These are phyloP conservation scores for Schrankia costaestrigalis DNA, from an alignment of 2,888 invertebrate species.

Conservation along the genomic window DNA sequence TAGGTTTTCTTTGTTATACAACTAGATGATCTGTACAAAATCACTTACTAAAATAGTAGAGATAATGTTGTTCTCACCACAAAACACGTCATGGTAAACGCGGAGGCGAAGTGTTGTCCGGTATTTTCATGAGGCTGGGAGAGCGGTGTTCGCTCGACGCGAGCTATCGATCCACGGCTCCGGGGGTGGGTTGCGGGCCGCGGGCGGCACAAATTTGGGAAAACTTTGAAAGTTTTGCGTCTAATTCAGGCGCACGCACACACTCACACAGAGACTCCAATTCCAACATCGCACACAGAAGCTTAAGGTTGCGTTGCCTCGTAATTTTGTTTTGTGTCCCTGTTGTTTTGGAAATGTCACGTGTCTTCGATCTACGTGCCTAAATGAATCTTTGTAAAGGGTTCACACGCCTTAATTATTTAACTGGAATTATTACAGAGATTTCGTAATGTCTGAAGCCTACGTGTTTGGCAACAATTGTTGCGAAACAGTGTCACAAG, in stretches of 20 bases:
- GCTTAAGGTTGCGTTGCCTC: slow-evolving; percentile 38
- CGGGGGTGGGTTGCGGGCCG: slow-evolving; percentile 43
- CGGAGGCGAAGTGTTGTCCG: slow-evolving; percentile 71
- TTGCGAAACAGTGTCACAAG: too few species aligned
- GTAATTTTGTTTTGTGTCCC: slow-evolving; percentile 73
- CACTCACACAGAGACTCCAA: slow-evolving; percentile 49
- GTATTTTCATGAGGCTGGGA: slow-evolving; percentile 71
- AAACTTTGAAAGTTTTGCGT: slow-evolving; percentile 81
- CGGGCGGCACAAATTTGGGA: slow-evolving; percentile 78
- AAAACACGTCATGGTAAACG: slow-evolving; percentile 65
- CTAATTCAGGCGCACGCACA: slow-evolving; percentile 81
- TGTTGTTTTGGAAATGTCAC: slow-evolving; percentile 70
- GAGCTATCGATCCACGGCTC: slow-evolving; percentile 69
- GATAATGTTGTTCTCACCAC: slow-evolving; percentile 49
- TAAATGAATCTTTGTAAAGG: slow-evolving; percentile 48
- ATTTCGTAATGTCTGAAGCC: slow-evolving; percentile 15
- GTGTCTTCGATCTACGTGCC: slow-evolving; percentile 66
- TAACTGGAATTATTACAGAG: slow-evolving; percentile 25
- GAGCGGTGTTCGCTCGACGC: slow-evolving; percentile 64
- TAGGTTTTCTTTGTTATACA: too few species aligned
- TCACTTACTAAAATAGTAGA: slow-evolving; percentile 43
- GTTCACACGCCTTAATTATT: slow-evolving; percentile 36
- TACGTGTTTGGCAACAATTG: too few species aligned
- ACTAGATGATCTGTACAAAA: too few species aligned
- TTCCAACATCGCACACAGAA: slow-evolving; percentile 53